Evolutionary conservation across 2,113 vertebrate species (phyloP).

Genomic region (Channa argus): DNA sequence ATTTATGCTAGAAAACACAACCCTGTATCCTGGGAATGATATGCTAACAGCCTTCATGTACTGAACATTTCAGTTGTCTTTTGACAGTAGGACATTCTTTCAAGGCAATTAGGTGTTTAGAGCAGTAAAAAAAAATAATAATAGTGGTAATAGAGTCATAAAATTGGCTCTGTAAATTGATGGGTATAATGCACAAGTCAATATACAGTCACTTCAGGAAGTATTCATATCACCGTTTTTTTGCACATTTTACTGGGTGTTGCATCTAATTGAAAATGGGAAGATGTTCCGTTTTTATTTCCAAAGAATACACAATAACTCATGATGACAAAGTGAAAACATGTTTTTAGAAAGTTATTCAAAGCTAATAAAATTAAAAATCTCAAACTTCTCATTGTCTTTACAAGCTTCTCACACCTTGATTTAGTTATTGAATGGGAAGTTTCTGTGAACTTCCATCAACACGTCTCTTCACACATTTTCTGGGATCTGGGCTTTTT

Average conservation of each 20-base stretch:
- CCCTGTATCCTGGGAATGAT: slow-evolving; percentile 33
- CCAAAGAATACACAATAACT: slow-evolving; percentile 5
- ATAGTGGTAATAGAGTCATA: neutral
- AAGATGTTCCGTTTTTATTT: too few species aligned
- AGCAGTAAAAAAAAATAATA: slow-evolving; percentile 16
- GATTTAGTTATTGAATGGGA: too few species aligned
- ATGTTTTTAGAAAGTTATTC: too few species aligned
- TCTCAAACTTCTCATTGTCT: too few species aligned
- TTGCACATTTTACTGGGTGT: too few species aligned
- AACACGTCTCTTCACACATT: too few species aligned
- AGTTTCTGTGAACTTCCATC: too few species aligned
- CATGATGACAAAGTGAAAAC: slow-evolving; percentile 1
- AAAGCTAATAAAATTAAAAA: too few species aligned
- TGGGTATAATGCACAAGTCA: slow-evolving; percentile 28
- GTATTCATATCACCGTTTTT: too few species aligned
- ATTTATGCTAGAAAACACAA: slow-evolving; percentile 26
- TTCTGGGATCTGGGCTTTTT: too few species aligned
- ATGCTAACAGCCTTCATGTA: slow-evolving; percentile 1
- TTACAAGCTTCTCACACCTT: too few species aligned
- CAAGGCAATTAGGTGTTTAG: slow-evolving; percentile 15
- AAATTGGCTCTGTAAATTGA: slow-evolving; percentile 20
- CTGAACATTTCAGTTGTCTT: slow-evolving; percentile 16
- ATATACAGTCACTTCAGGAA: slow-evolving; percentile 9
- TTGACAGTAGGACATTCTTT: slow-evolving; percentile 11
- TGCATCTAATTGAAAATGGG: too few species aligned